A percentile compares a stretch with the other conserved stretches of the same genome.
These are phyloP conservation scores for Parotocinclus haroldoi DNA, from an alignment of 2,797 vertebrate genomes.

Conservation along the genomic window DNA sequence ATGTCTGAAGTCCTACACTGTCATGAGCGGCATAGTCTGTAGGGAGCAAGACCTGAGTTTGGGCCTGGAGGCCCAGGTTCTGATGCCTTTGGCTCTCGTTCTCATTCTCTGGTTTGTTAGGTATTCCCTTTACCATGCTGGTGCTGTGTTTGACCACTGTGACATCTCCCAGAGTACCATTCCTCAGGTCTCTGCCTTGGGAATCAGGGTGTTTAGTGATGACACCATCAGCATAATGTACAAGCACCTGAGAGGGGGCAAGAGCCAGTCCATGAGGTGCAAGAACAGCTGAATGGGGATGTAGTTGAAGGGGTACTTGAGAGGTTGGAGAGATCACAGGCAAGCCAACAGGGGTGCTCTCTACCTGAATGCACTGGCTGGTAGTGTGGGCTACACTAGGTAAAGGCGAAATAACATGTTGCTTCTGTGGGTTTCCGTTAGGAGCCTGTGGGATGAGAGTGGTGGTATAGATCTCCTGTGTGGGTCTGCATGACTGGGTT, in stretches of 20 bases:
- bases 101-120: conserved; percentile 52
- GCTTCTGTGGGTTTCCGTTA: conserved; percentile 80
- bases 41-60: conserved; percentile 84
- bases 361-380: conserved; percentile 91
- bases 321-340: conserved; percentile 80
- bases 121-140: conserved; percentile 58
- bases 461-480: conserved; percentile 87
- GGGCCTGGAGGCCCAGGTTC: conserved; percentile 85
- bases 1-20: conserved; percentile 82
- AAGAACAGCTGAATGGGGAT: conserved; percentile 84
- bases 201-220: conserved; percentile 80
- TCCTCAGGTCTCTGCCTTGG: conserved; percentile 81
- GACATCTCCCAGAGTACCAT: conserved; percentile 82
- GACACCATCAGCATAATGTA: conserved; percentile 88
- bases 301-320: conserved; percentile 85
- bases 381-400: conserved; percentile 70
- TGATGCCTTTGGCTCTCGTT: conserved; percentile 57
- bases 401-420: conserved; percentile 71
- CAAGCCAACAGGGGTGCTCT: conserved; percentile 81
- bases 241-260: conserved; percentile 88
- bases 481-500: conserved; percentile 76
- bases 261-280: conserved; percentile 87
- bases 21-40: conserved; percentile 82
- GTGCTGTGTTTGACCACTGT: conserved; percentile 44
- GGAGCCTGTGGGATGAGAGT: conserved; percentile 83